These are phyloP conservation scores for Trinorchestia longiramus DNA, from an alignment of 1,140 invertebrate genomes.

Conservation along the genomic window DNA sequence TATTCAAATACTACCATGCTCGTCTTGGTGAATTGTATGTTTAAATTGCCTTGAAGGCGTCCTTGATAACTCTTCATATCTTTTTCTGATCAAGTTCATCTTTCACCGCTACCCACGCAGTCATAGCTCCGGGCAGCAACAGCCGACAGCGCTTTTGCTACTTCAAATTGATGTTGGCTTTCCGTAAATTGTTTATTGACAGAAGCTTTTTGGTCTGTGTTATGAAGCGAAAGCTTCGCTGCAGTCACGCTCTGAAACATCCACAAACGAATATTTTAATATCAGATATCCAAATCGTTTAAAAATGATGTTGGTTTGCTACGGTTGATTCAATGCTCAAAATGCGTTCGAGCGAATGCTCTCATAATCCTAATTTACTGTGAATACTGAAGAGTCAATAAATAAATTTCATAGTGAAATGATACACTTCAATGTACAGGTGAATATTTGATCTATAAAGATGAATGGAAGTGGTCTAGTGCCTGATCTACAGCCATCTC, in stretches of 20 bases:
- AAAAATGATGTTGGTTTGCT: background rate
- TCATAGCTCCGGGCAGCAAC: background rate
- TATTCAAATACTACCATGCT: too few relatives aligned
- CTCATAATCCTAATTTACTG: background rate
- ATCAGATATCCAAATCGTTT: background rate
- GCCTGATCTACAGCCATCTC: background rate
- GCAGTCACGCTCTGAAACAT: background rate
- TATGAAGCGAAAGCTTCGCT: background rate
- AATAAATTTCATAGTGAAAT: background rate
- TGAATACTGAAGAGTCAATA: background rate
- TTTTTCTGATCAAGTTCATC: background rate
- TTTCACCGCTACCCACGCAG: background rate
- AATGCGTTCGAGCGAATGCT: background rate
- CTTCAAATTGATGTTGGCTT: background rate
- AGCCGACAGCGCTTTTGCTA: background rate
- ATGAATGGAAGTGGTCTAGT: background rate
- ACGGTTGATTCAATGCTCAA: background rate
- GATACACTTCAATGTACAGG: background rate
- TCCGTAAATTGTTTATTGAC: conserved; percentile 1
- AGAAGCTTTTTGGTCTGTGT: background rate
- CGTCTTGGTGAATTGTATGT: background rate
- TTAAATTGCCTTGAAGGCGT: background rate
- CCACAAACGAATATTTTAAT: background rate
- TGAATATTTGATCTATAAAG: background rate
- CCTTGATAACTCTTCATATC: background rate